phyloP scores from a whole-genome alignment of 2,113 vertebrate genomes.

The Cinclus cinclus region DNA sequence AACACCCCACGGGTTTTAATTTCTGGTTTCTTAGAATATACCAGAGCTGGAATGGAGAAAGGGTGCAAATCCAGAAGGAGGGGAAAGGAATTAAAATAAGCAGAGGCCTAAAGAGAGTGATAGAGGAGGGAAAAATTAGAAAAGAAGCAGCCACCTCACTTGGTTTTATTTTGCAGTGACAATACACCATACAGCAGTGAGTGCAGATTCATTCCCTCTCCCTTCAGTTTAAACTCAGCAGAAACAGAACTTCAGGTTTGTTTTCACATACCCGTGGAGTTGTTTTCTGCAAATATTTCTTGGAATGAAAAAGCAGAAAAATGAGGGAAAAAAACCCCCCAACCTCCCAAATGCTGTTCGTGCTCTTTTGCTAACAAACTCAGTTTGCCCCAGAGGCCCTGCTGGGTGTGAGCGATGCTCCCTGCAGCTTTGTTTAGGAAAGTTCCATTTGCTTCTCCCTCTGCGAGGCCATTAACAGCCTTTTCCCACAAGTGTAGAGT shows the following conservation, averaged over 20 bases:
- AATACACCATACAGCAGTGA: not conserved
- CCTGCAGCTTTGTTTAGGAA: constrained; percentile 40
- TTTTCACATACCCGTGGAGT: not conserved
- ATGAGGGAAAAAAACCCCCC: not conserved
- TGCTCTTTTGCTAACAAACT: constrained; percentile 25
- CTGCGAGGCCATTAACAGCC: constrained; percentile 33
- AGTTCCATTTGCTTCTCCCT: constrained; percentile 52
- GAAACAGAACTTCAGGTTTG: not conserved
- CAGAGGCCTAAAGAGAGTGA: not conserved
- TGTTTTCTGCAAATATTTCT: constrained; percentile 9
- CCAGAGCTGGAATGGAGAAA: not conserved
- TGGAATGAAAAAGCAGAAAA: constrained; percentile 4
- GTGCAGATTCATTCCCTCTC: not conserved
- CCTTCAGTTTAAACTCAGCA: not conserved
- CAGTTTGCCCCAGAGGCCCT: constrained; percentile 37
- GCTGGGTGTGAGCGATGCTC: constrained; percentile 57
- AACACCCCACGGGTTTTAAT: not conserved
- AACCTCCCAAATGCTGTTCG: not conserved
- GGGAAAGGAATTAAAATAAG: not conserved
- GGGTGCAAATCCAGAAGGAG: not conserved
- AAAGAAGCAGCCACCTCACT: not conserved
- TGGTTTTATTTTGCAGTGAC: not conserved
- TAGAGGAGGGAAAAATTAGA: not conserved
- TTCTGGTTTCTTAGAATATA: not conserved
- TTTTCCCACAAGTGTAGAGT: constrained; percentile 13